These are phyloP conservation scores for Dicranocentrus wangi DNA, from an alignment of 2,888 invertebrate species.

Conservation along the genomic window DNA sequence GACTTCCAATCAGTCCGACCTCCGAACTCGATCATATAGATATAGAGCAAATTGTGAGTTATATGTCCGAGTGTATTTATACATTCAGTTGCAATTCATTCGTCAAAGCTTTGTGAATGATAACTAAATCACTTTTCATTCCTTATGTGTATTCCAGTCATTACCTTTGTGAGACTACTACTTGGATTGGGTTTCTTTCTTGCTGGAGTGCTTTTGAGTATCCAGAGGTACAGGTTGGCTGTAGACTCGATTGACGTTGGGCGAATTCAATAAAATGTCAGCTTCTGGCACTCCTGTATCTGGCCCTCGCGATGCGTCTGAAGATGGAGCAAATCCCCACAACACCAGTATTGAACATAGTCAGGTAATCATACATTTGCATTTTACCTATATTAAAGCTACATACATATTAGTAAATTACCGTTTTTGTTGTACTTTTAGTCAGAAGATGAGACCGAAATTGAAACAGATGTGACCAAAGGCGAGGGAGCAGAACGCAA, in stretches of 20 bases:
- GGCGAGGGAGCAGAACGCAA: constrained; percentile 76
- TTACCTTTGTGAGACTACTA: neutral
- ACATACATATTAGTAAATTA: neutral
- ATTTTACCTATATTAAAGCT: neutral
- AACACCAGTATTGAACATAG: constrained; percentile 56
- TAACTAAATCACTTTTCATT: neutral
- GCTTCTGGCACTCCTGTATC: constrained; percentile 4
- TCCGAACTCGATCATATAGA: too few relatives aligned
- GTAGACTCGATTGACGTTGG: neutral
- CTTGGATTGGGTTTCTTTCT: neutral
- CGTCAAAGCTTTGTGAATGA: neutral
- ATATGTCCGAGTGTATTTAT: too few relatives aligned
- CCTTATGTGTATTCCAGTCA: neutral
- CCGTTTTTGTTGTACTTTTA: neutral
- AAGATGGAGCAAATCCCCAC: constrained; percentile 18
- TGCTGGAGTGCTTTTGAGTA: neutral
- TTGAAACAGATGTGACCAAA: constrained; percentile 26
- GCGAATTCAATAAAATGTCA: constrained; percentile 11
- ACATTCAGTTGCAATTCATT: neutral
- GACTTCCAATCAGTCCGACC: too few relatives aligned
- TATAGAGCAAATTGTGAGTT: too few relatives aligned
- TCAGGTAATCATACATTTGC: constrained; percentile 25
- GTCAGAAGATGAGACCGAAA: constrained; percentile 53
- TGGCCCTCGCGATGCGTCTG: constrained; percentile 1
- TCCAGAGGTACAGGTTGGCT: neutral